Evolutionary conservation across 2,888 invertebrate species (phyloP).

Genomic region (Tinea semifulvella): DNA sequence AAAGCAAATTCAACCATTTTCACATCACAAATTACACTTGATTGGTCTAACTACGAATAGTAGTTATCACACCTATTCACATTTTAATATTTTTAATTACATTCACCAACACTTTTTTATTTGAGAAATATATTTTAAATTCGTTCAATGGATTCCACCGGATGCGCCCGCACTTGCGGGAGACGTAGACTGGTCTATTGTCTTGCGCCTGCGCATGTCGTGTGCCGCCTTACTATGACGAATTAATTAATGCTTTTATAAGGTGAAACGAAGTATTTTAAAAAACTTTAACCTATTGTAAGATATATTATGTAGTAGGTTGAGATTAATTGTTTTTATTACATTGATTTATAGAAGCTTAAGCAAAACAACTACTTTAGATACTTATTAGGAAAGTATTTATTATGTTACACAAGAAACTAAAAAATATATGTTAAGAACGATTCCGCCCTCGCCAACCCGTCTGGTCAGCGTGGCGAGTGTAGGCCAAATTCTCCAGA

Average conservation of each 20-base stretch:
- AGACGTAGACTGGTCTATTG: conserved; percentile 21
- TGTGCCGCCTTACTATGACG: conserved; percentile 31
- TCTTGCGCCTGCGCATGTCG: conserved; percentile 20
- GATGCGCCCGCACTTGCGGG: conserved; percentile 33
- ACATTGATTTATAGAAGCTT: too few relatives aligned
- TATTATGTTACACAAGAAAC: too few relatives aligned
- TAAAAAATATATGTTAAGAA: too few relatives aligned
- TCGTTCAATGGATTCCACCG: conserved; percentile 21
- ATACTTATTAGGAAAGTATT: too few relatives aligned
- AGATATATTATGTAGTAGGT: too few relatives aligned
- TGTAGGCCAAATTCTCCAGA: too few relatives aligned
- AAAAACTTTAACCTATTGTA: too few relatives aligned
- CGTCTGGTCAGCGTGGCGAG: too few relatives aligned
- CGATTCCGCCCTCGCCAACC: too few relatives aligned
- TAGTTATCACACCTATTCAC: not conserved
- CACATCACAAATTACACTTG: not conserved
- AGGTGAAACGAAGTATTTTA: not conserved
- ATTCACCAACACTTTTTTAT: conserved; percentile 3
- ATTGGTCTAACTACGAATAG: too few relatives aligned
- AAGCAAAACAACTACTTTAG: too few relatives aligned
- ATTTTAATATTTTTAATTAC: conserved; percentile 2
- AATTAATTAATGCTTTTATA: conserved; percentile 19
- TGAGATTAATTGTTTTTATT: too few relatives aligned
- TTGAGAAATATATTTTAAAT: not conserved
- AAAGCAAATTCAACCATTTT: conserved; percentile 36